Conservation (phyloP, 2,888 invertebrate genomes). For the Dinocampus coccinellae region DNA sequence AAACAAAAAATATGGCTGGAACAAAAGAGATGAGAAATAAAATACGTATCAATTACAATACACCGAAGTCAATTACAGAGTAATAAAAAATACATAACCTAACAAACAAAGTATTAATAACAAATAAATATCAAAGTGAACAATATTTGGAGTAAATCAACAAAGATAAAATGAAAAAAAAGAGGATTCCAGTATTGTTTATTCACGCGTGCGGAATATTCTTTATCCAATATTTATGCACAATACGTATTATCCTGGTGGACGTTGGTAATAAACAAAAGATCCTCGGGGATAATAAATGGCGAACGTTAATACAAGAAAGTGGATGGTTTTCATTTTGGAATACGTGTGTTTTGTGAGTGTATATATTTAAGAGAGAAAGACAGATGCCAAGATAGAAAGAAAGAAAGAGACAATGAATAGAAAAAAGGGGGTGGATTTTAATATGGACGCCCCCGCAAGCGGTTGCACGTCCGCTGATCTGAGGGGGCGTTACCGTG, state of each 20-base stretch:
- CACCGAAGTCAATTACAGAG: too few species aligned
- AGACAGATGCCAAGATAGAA: background rate
- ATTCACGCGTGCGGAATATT: slow-evolving; percentile 23
- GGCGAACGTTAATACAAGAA: too few species aligned
- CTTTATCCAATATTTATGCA: slow-evolving; percentile 29
- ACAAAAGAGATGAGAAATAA: too few species aligned
- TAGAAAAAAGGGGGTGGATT: slow-evolving; percentile 49
- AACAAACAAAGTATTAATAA: too few species aligned
- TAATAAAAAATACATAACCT: too few species aligned
- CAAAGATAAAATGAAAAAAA: too few species aligned
- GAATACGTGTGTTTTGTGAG: too few species aligned
- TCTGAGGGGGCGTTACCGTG: slow-evolving; percentile 62
- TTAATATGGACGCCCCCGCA: slow-evolving; percentile 66
- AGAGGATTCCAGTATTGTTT: slow-evolving; percentile 11
- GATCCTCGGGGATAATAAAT: slow-evolving; percentile 45
- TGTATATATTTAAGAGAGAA: slow-evolving; percentile 21
- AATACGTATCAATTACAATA: too few species aligned
- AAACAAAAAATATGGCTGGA: too few species aligned
- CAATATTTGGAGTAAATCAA: too few species aligned
- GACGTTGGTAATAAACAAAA: slow-evolving; percentile 56
- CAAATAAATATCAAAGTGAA: too few species aligned
- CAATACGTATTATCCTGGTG: slow-evolving; percentile 47
- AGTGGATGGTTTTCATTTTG: too few species aligned
- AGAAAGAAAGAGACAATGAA: background rate
- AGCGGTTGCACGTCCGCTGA: slow-evolving; percentile 62